Evolutionary conservation across 2,113 vertebrate genomes (phyloP).

Genomic region (Oreotrochilus melanogaster): DNA sequence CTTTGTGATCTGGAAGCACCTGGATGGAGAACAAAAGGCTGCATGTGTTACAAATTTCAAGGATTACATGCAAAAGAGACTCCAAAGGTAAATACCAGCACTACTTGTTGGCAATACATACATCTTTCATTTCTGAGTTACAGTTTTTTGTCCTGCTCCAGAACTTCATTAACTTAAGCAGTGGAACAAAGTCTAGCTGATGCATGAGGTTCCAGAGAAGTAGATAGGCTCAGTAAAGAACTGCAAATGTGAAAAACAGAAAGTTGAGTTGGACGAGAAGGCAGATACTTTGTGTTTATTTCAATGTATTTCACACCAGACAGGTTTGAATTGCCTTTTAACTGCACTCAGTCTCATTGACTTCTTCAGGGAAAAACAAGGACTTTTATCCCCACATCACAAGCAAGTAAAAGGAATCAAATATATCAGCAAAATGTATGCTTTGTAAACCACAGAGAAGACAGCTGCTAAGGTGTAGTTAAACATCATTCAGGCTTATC

Average conservation of each 20-base stretch:
- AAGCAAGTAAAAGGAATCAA: not conserved
- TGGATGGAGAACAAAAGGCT: not conserved
- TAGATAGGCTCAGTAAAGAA: not conserved
- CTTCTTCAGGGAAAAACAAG: not conserved
- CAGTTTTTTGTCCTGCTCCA: not conserved
- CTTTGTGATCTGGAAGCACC: not conserved
- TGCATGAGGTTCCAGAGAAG: not conserved
- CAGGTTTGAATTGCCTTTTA: not conserved
- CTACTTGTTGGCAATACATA: not conserved
- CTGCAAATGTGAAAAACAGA: not conserved
- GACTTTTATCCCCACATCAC: not conserved
- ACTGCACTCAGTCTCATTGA: not conserved
- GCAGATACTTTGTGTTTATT: not conserved
- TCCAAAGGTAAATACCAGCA: not conserved
- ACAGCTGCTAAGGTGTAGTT: not conserved
- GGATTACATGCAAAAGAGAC: not conserved
- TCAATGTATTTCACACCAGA: not conserved
- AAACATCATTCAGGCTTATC: not conserved
- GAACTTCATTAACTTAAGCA: not conserved
- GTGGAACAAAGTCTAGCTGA: not conserved
- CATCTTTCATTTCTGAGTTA: not conserved
- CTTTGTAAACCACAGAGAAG: not conserved
- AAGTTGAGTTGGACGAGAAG: not conserved
- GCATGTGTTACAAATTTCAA: not conserved
- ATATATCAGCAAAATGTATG: not conserved